Evolutionary conservation across 30 jellyfish, hydroid and myxozoan species (phyloP).

Genomic region (Rhopilema esculentum): DNA sequence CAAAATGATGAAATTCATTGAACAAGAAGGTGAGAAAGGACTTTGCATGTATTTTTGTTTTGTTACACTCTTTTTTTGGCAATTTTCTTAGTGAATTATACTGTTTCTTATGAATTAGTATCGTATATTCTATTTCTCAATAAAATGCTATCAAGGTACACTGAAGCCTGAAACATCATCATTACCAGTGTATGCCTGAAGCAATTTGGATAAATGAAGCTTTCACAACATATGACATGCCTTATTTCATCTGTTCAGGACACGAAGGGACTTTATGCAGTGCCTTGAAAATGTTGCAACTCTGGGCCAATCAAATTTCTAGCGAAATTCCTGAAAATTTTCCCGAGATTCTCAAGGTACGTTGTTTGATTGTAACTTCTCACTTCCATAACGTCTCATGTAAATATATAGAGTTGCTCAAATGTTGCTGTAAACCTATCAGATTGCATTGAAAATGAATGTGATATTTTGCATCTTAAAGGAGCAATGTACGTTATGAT

Average conservation of each 20-base stretch:
- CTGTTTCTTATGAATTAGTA: too few species aligned
- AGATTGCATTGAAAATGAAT: too few species aligned
- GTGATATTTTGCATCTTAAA: too few species aligned
- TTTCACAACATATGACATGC: too few species aligned
- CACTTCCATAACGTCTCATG: not conserved
- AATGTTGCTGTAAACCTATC: too few species aligned
- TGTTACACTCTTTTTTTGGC: not conserved
- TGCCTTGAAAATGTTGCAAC: slow-evolving; percentile 65
- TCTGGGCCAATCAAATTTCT: slow-evolving; percentile 69
- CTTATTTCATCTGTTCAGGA: slow-evolving; percentile 56
- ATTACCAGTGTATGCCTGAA: too few species aligned
- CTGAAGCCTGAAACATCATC: too few species aligned
- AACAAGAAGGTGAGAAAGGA: slow-evolving; percentile 80
- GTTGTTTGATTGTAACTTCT: not conserved
- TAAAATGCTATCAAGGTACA: too few species aligned
- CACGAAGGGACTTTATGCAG: slow-evolving; percentile 84
- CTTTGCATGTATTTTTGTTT: not conserved
- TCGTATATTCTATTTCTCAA: too few species aligned
- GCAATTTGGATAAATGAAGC: too few species aligned
- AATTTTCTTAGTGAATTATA: not conserved
- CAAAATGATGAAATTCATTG: slow-evolving; percentile 51
- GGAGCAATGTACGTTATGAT: too few species aligned
- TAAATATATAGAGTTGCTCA: too few species aligned
- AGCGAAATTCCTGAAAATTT: slow-evolving; percentile 69
- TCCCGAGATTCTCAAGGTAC: slow-evolving; percentile 77